phyloP scores from a whole-genome alignment of 1,140 invertebrate species.

The Pseudomyrmex flavicornis region DNA sequence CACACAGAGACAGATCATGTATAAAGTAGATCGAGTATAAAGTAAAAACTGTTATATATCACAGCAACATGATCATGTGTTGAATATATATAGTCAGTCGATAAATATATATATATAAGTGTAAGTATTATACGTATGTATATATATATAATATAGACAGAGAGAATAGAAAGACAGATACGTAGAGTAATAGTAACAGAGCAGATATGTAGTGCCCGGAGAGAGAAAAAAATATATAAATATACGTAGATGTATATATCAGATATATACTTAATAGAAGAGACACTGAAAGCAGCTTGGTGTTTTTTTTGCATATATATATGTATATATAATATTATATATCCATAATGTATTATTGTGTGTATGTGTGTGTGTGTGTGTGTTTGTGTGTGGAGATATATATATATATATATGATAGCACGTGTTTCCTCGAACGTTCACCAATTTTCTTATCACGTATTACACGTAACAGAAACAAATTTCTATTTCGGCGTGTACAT shows the following conservation, averaged over 20 bases:
- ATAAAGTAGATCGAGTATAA: conserved; percentile 77
- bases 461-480: conserved; percentile 19
- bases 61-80: conserved; percentile 76
- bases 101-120: conserved; percentile 71
- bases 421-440: conserved; percentile 63
- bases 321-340: conserved; percentile 47
- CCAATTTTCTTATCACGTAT: conserved; percentile 26
- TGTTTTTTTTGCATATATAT: conserved; percentile 80
- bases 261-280: conserved; percentile 81
- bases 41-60: conserved; percentile 67
- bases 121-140: conserved; percentile 75
- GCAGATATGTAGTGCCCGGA: conserved; percentile 78
- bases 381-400: conserved; percentile 56
- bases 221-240: conserved; percentile 76
- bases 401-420: conserved; percentile 70
- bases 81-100: conserved; percentile 63
- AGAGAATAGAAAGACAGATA: conserved; percentile 78
- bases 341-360: conserved; percentile 31
- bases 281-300: conserved; percentile 85
- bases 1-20: conserved; percentile 84
- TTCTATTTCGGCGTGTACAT: conserved; percentile 24
- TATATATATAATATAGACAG: conserved; percentile 74
- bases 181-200: conserved; percentile 80
- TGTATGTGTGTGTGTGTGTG: conserved; percentile 71
- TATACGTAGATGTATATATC: conserved; percentile 72